Conservation (phyloP, 2,797 vertebrate genomes). For the Tiaroga cobitis region DNA sequence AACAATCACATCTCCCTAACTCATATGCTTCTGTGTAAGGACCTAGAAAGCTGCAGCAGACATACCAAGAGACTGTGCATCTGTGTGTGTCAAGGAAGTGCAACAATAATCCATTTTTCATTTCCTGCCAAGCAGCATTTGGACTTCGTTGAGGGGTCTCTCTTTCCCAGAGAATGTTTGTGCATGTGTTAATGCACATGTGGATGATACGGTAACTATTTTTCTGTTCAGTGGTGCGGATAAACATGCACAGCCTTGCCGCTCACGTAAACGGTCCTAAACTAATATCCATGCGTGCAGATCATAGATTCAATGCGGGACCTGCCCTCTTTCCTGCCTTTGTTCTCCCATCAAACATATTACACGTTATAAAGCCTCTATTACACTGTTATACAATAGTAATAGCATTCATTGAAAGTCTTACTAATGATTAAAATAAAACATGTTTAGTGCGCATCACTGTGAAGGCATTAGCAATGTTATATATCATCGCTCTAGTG, state of each 20-base stretch:
- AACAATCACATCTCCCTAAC: background rate
- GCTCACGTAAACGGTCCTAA: conserved; percentile 4
- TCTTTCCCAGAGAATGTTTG: conserved; percentile 33
- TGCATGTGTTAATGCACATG: conserved; percentile 40
- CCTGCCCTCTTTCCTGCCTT: background rate
- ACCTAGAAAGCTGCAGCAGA: background rate
- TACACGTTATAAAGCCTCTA: background rate
- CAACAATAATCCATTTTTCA: conserved; percentile 37
- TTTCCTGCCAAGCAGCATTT: conserved; percentile 25
- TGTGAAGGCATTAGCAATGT: background rate
- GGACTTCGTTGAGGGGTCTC: conserved; percentile 34
- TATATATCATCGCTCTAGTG: background rate
- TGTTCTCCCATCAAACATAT: background rate
- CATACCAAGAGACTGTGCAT: background rate
- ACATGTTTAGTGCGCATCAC: background rate
- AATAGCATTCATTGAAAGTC: background rate
- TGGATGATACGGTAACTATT: conserved; percentile 48
- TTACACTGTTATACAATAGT: background rate
- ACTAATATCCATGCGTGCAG: conserved; percentile 24
- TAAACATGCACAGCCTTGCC: conserved; percentile 36
- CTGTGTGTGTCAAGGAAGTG: conserved; percentile 22
- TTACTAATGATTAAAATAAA: background rate
- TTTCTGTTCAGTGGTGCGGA: conserved; percentile 54
- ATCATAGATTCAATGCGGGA: conserved; percentile 2
- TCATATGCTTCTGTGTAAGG: background rate